Conservation (phyloP, 2,888 invertebrate species). For the Eilema griseolum region DNA sequence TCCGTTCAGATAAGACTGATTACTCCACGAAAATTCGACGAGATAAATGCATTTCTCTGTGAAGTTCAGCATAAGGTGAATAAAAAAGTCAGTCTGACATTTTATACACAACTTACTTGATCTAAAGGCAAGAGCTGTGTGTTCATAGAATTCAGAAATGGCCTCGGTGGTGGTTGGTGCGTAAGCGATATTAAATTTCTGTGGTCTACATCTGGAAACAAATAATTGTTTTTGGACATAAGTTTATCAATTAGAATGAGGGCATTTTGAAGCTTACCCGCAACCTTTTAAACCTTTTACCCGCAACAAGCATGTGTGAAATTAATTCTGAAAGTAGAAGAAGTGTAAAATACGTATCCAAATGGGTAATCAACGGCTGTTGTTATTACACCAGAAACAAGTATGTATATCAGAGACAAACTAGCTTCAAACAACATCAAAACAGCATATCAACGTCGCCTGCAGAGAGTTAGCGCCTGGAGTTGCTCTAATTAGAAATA, state of each 20-base stretch:
- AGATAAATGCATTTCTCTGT: not conserved
- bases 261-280: not conserved
- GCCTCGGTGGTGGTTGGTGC: conserved; percentile 81
- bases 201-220: conserved; percentile 91
- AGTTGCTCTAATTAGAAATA: not conserved
- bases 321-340: not conserved
- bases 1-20: not conserved
- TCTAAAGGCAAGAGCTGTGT: conserved; percentile 53
- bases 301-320: not conserved
- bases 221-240: not conserved
- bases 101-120: conserved; percentile 63
- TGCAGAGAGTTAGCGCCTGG: not conserved
- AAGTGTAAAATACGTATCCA: not conserved
- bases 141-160: conserved; percentile 46
- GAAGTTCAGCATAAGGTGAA: not conserved
- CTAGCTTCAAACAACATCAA: not conserved
- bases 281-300: too few species aligned
- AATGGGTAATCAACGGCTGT: not conserved
- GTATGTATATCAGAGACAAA: too few species aligned
- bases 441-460: not conserved
- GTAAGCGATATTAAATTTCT: conserved; percentile 94
- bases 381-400: too few species aligned
- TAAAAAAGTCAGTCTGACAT: not conserved
- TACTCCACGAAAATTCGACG: not conserved
- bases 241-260: not conserved